phyloP scores from a whole-genome alignment of 2,113 vertebrate genomes.

The Lepisosteus oculatus region DNA sequence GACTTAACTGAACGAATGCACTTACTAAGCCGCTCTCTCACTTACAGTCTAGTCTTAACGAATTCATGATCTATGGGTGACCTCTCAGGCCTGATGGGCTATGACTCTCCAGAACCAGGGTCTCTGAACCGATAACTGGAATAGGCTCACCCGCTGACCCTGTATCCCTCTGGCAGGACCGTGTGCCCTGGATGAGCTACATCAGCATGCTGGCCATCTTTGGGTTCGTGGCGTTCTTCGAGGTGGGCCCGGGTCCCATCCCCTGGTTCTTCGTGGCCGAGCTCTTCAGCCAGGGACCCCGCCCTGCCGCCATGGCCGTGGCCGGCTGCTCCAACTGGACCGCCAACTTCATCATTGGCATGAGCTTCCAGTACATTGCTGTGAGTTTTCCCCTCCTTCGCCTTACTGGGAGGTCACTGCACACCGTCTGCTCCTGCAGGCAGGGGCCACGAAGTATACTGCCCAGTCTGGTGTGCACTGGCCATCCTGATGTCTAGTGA shows the following conservation, averaged over 20 bases:
- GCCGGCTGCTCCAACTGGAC: slow-evolving; percentile 84
- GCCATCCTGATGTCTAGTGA: too few species aligned
- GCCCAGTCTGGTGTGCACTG: too few species aligned
- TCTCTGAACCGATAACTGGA: too few species aligned
- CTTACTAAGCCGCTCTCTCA: too few species aligned
- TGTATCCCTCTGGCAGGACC: slow-evolving; percentile 56
- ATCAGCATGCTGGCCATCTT: slow-evolving; percentile 82
- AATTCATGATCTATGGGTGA: too few species aligned
- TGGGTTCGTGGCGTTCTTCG: slow-evolving; percentile 88
- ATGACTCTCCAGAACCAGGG: too few species aligned
- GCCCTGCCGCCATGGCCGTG: slow-evolving; percentile 82
- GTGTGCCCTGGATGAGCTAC: slow-evolving; percentile 75
- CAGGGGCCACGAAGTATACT: too few species aligned
- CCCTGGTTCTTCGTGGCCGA: slow-evolving; percentile 91
- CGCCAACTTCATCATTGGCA: slow-evolving; percentile 82
- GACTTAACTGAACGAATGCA: too few species aligned
- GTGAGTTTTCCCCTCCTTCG: slow-evolving; percentile 54
- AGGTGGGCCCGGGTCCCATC: slow-evolving; percentile 86
- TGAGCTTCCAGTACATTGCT: slow-evolving; percentile 81
- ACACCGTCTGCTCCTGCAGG: too few species aligned
- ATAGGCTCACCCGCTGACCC: too few species aligned
- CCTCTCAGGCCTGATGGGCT: too few species aligned
- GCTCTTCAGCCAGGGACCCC: slow-evolving; percentile 85
- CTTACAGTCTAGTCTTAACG: too few species aligned
- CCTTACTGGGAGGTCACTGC: not conserved